Base-by-base conservation (phyloP, 2,888 invertebrate species). In the Scaptomyza reducta region DNA sequence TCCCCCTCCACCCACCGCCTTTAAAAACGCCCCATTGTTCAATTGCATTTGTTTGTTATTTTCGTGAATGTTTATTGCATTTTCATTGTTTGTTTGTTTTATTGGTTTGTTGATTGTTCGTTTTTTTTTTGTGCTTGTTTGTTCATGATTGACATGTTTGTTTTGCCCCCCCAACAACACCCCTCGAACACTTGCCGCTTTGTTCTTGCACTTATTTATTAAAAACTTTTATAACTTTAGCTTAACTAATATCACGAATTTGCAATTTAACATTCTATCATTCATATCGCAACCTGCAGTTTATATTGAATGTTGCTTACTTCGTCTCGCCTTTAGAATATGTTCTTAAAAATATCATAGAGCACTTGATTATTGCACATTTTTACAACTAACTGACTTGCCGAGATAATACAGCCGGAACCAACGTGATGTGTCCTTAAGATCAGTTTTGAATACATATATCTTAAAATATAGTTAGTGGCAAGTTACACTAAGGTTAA, bases 71-170 rank as follows among this genome's bases (percentile, higher is more conserved):
- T 76, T 74, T 29, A 29, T 70, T 73, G 62, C 73, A 69, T 77
- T 70, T 68, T 57, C 60, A 63, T 70, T 78, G 67, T 71, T 74
- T 82, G 63, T 60, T 83, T 82, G 63, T 60, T 81, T 81, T 56
- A 58, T 69, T 70, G 64, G 45, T 31, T 47, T 82, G 63, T 62
- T 84, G 58, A 56, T 72, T 70, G 62, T 70, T 79, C 25, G 53
- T 62, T 64, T 40, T 56, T 74, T 79, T 64, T 40, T 56, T 74
- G 81, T 57, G 66, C 44, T 66, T 65, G 62, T 66, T 59, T 50
- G 35, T 35, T 9, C 46, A 50, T 59, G 51, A 59, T 53, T 44
- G n/a, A n/a, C n/a, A n/a, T n/a, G n/a, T n/a, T n/a, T n/a, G n/a
- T n/a, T n/a, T n/a, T n/a, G n/a, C n/a, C 45, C 27, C 3, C 45